phyloP scores from a whole-genome alignment of 2,888 invertebrate genomes.

The Pelosia muscerda region DNA sequence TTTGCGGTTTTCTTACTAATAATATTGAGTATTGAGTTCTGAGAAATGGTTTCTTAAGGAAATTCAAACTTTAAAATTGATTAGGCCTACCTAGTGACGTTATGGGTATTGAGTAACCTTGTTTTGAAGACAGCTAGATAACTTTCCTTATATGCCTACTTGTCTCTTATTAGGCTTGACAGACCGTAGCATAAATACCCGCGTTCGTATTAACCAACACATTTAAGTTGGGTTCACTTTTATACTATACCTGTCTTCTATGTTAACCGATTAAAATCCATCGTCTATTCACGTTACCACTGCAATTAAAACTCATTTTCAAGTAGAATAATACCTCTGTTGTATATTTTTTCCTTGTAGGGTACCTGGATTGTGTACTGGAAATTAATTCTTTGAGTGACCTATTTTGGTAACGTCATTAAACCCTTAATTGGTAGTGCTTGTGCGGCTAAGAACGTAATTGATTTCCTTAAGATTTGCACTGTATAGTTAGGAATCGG shows the following conservation, averaged over 20 bases:
- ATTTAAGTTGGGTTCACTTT: no score
- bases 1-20: background rate
- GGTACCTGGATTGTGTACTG: background rate
- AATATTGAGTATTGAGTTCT: slow-evolving; percentile 2
- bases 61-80: slow-evolving; percentile 7
- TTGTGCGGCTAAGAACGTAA: no score
- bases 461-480: no score
- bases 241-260: no score
- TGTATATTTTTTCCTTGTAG: slow-evolving; percentile 8
- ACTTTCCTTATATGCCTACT: slow-evolving; percentile 3
- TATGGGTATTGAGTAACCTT: background rate
- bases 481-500: no score
- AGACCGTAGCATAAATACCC: no score
- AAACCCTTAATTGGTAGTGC: background rate
- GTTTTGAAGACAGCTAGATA: background rate
- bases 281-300: no score
- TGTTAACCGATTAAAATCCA: no score
- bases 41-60: slow-evolving; percentile 14
- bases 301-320: no score
- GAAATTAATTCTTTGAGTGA: background rate
- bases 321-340: no score
- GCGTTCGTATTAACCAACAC: no score
- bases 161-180: no score
- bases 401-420: background rate
- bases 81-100: background rate